These are phyloP conservation scores for Eidolon helvum DNA, from an alignment of 2,113 vertebrate species.

Conservation along the genomic window DNA sequence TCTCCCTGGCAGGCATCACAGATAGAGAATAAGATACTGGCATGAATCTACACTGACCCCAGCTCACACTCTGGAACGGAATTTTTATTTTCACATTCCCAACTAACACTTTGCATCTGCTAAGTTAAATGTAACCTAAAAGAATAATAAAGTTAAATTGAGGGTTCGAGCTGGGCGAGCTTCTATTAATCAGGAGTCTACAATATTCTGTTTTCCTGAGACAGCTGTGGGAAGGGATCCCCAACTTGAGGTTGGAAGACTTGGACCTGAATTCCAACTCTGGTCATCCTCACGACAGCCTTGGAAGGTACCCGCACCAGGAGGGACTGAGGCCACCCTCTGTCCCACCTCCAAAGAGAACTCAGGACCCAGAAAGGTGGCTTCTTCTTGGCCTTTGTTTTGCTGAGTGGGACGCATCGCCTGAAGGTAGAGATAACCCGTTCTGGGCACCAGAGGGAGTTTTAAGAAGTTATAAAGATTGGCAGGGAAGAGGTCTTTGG, in stretches of 20 bases:
- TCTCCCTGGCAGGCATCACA: not conserved
- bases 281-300: not conserved
- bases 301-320: accelerated
- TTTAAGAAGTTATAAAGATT: not conserved
- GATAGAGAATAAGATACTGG: not conserved
- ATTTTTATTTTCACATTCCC: not conserved
- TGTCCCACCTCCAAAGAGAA: not conserved
- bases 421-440: not conserved
- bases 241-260: not conserved
- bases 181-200: not conserved
- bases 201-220: not conserved
- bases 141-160: not conserved
- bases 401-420: not conserved
- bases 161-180: not conserved
- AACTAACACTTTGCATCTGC: not conserved
- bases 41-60: not conserved
- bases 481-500: not conserved
- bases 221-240: not conserved
- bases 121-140: not conserved
- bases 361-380: not conserved
- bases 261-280: not conserved
- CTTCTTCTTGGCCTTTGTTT: not conserved
- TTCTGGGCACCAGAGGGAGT: not conserved
- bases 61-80: not conserved
- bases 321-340: not conserved